Evolutionary conservation across 2,797 vertebrate genomes (phyloP).

Genomic region (Linurgus olivaceus): DNA sequence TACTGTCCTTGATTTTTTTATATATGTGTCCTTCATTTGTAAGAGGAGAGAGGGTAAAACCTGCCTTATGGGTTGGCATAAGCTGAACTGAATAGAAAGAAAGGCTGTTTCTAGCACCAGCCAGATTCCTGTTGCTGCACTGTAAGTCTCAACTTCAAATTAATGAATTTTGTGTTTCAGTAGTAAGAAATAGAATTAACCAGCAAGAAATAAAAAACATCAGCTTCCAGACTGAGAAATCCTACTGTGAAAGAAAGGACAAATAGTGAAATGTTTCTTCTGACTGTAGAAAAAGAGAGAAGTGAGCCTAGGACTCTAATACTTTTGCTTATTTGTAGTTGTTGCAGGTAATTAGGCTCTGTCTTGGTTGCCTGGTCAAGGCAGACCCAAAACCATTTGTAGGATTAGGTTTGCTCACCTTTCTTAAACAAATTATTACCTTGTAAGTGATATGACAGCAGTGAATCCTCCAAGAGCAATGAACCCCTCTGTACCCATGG

Average conservation of each 20-base stretch:
- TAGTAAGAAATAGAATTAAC: not conserved
- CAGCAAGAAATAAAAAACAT: not conserved
- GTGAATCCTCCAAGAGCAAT: not conserved
- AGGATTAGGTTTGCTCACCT: not conserved
- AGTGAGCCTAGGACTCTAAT: not conserved
- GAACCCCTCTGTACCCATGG: not conserved
- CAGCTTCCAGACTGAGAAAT: not conserved
- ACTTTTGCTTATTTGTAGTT: constrained; percentile 36
- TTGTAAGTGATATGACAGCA: not conserved
- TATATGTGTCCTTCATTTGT: not conserved
- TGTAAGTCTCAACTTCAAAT: not conserved
- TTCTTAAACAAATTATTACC: not conserved
- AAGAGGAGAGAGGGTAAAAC: not conserved
- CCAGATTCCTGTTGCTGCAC: not conserved
- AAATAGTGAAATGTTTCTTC: not conserved
- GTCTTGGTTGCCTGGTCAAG: not conserved
- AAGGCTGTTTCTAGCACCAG: not conserved
- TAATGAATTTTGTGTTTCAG: not conserved
- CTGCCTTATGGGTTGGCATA: not conserved
- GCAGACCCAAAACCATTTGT: not conserved
- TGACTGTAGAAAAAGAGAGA: not conserved
- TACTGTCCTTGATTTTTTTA: not conserved
- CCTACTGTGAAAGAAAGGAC: not conserved
- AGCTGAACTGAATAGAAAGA: not conserved
- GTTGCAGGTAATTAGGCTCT: constrained; percentile 40